phyloP scores from a whole-genome alignment of 2,797 vertebrate species.

The Coccyzus lansbergi region DNA sequence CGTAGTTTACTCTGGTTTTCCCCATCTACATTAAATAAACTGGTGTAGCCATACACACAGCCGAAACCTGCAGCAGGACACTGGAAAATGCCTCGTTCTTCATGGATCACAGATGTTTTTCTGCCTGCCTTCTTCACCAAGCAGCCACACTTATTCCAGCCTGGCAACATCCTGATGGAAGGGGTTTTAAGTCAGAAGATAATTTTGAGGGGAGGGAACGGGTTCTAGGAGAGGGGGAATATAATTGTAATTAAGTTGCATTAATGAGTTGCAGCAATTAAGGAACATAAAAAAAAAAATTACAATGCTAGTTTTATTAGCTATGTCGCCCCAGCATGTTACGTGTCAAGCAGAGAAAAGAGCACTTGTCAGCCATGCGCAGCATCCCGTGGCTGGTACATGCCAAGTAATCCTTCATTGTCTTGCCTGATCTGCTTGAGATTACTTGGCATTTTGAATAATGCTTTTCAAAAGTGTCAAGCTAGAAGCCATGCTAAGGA shows the following conservation, averaged over 20 bases:
- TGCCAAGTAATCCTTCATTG: not conserved
- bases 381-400: not conserved
- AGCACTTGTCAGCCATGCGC: not conserved
- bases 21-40: not conserved
- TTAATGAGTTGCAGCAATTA: slow-evolving; percentile 50
- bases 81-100: not conserved
- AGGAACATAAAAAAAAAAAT: not conserved
- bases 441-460: not conserved
- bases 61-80: not conserved
- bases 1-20: not conserved
- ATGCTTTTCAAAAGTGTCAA: not conserved
- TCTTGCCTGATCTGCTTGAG: not conserved
- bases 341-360: not conserved
- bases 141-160: not conserved
- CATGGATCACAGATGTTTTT: not conserved
- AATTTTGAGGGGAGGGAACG: not conserved
- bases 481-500: not conserved
- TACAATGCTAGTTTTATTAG: not conserved
- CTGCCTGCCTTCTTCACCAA: not conserved
- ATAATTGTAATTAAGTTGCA: slow-evolving; percentile 27
- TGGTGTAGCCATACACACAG: not conserved
- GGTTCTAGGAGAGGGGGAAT: not conserved
- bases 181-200: not conserved
- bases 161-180: not conserved
- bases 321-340: not conserved